These are phyloP conservation scores for Dunckerocampus dactyliophorus DNA, from an alignment of 2,113 vertebrate genomes.

Conservation along the genomic window DNA sequence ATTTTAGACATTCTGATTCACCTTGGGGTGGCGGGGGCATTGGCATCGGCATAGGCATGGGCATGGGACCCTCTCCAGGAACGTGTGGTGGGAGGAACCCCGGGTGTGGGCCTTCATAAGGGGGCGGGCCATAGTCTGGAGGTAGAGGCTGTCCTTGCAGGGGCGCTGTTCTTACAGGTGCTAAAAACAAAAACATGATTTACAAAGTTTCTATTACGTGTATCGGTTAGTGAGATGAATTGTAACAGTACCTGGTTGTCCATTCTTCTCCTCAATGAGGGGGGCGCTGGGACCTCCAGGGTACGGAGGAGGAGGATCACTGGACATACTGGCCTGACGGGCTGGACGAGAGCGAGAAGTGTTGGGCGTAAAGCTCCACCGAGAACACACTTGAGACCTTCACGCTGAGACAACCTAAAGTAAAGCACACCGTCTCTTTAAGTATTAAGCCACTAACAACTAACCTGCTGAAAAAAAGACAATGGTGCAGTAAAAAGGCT, in stretches of 20 bases:
- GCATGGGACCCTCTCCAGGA: constrained; percentile 76
- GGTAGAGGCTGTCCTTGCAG: constrained; percentile 78
- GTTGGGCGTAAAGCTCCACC: constrained; percentile 22
- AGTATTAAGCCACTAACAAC: neutral
- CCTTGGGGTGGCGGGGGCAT: constrained; percentile 69
- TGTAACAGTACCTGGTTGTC: constrained; percentile 76
- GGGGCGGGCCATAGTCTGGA: constrained; percentile 88
- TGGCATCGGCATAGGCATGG: constrained; percentile 65
- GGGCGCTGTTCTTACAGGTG: constrained; percentile 71
- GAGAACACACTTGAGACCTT: constrained; percentile 21
- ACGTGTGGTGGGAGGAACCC: constrained; percentile 85
- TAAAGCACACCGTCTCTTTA: too few relatives aligned
- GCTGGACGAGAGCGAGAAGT: constrained; percentile 26
- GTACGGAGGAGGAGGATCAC: constrained; percentile 91
- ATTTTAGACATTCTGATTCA: constrained; percentile 46
- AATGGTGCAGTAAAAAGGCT: neutral
- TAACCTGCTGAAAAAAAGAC: neutral
- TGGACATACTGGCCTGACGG: constrained; percentile 79
- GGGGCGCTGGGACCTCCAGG: constrained; percentile 90
- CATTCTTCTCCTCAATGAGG: constrained; percentile 86
- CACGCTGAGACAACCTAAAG: constrained; percentile 10
- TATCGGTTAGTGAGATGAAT: too few relatives aligned
- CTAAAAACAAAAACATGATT: neutral
- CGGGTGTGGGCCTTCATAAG: constrained; percentile 82
- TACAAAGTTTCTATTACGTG: neutral